phyloP scores from a whole-genome alignment of 2,888 invertebrate species.

The Alentia gelatinosa region DNA sequence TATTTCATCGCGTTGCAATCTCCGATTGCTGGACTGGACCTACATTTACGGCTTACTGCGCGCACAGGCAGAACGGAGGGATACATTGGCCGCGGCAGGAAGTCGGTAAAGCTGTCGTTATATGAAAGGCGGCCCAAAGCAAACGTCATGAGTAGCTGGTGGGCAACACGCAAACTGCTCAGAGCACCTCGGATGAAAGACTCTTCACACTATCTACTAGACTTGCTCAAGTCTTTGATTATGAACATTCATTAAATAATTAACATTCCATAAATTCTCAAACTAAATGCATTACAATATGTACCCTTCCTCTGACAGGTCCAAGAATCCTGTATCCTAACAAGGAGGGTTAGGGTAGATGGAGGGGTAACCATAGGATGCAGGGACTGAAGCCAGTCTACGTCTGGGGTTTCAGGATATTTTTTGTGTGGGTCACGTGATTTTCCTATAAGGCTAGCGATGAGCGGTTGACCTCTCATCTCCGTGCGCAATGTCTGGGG shows the following conservation, averaged over 20 bases:
- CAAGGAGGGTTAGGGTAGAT: too few relatives aligned
- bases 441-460: neutral
- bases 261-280: too few relatives aligned
- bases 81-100: neutral
- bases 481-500: too few relatives aligned
- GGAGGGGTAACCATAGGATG: too few relatives aligned
- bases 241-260: too few relatives aligned
- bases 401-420: neutral
- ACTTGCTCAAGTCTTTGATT: too few relatives aligned
- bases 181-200: neutral
- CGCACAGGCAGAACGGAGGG: neutral
- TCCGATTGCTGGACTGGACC: neutral
- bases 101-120: neutral
- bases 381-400: neutral
- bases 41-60: conserved; percentile 5
- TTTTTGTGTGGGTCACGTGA: neutral
- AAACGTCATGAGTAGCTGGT: neutral
- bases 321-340: too few relatives aligned
- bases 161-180: neutral
- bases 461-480: neutral
- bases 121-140: neutral
- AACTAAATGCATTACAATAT: too few relatives aligned
- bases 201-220: neutral
- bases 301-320: too few relatives aligned
- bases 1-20: neutral